Evolutionary conservation across 2,797 vertebrate species (phyloP).

Genomic region (Pantherophis alleghaniensis): DNA sequence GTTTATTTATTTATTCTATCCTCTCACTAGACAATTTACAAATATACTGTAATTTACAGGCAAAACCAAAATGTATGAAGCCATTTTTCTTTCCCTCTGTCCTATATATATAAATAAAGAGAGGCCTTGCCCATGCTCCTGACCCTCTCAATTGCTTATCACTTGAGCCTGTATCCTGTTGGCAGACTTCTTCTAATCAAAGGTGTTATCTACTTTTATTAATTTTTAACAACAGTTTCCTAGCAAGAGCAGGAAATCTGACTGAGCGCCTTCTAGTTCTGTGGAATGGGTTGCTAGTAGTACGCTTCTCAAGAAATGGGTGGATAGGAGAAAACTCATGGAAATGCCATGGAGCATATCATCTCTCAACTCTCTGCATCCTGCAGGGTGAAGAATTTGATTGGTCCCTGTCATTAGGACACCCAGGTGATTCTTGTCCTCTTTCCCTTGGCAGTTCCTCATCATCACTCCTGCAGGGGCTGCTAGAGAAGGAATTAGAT

Average conservation of each 20-base stretch:
- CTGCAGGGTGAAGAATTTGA: conserved; percentile 3
- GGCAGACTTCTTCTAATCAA: background rate
- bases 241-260: background rate
- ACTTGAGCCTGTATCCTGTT: background rate
- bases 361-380: background rate
- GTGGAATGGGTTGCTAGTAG: background rate
- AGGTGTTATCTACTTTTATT: background rate
- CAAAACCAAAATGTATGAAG: background rate
- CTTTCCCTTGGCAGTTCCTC: background rate
- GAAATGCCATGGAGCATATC: background rate
- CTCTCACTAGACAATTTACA: background rate
- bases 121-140: background rate
- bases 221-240: background rate
- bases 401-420: conserved; percentile 13
- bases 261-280: background rate
- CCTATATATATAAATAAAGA: background rate
- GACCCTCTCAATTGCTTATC: background rate
- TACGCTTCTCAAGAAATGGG: background rate
- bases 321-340: background rate
- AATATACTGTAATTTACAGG: background rate
- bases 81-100: background rate
- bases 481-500: background rate
- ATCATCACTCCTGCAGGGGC: background rate
- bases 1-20: background rate
- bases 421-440: background rate